phyloP scores from a whole-genome alignment of 2,797 vertebrate genomes.

The Sternotherus odoratus region DNA sequence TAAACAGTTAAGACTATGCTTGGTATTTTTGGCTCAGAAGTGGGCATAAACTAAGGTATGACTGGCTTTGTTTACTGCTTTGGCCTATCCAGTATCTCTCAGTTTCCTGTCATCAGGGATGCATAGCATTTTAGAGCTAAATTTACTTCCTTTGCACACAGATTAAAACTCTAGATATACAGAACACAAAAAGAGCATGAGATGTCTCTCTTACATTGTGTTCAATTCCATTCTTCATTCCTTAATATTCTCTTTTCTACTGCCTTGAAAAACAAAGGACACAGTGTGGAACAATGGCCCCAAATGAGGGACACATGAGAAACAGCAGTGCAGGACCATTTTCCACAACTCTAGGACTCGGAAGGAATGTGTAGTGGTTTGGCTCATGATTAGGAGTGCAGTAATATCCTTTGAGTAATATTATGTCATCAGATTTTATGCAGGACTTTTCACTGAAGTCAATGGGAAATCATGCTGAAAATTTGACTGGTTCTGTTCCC shows the following conservation, averaged over 20 bases:
- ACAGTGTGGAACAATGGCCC: constrained; percentile 64
- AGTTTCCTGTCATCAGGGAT: neutral
- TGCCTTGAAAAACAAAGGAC: constrained; percentile 74
- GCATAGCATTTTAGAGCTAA: neutral
- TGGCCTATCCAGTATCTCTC: neutral
- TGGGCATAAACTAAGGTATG: neutral
- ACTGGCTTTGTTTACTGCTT: neutral
- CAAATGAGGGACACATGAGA: constrained; percentile 62
- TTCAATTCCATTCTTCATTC: neutral
- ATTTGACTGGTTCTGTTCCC: constrained; percentile 15
- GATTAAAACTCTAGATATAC: constrained; percentile 53
- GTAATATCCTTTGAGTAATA: neutral
- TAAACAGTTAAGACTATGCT: neutral
- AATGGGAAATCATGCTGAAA: neutral
- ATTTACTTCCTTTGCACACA: constrained; percentile 24
- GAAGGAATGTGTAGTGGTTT: neutral
- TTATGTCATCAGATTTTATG: neutral
- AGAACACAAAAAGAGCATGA: constrained; percentile 61
- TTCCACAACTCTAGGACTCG: constrained; percentile 8
- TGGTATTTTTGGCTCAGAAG: constrained; percentile 1
- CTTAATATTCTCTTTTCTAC: constrained; percentile 65
- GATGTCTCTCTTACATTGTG: constrained; percentile 43
- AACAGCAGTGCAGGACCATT: neutral
- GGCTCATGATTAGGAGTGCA: constrained; percentile 4
- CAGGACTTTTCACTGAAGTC: neutral